Evolutionary conservation across 2,888 invertebrate species (phyloP).

Genomic region (Deilephila elpenor): DNA sequence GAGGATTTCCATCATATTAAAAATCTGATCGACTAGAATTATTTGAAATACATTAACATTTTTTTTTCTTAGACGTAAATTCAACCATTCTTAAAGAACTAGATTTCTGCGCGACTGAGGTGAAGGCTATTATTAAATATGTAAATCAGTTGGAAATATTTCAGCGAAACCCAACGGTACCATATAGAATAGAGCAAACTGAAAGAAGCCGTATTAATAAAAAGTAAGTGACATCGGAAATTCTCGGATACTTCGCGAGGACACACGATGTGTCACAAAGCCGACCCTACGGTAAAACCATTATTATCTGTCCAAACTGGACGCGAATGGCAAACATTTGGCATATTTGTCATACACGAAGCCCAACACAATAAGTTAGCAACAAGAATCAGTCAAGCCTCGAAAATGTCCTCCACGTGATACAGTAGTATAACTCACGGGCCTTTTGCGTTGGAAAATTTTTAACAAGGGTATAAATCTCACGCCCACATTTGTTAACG

Average conservation of each 20-base stretch:
- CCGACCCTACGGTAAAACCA: not conserved
- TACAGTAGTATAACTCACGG: constrained; percentile 37
- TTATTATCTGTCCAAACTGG: constrained; percentile 16
- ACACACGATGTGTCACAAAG: not conserved
- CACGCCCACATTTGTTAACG: constrained; percentile 37
- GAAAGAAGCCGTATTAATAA: constrained; percentile 21
- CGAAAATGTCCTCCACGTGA: constrained; percentile 42
- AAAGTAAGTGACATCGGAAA: constrained; percentile 12
- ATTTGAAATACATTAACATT: not conserved
- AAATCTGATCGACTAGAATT: not conserved
- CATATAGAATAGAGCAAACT: not conserved
- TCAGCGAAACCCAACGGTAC: not conserved
- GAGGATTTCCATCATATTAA: not conserved
- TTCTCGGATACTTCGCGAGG: not conserved
- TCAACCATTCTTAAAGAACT: not conserved
- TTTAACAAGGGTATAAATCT: constrained; percentile 49
- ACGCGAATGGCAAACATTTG: constrained; percentile 26
- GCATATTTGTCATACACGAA: constrained; percentile 40
- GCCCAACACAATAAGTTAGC: constrained; percentile 46
- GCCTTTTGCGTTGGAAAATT: constrained; percentile 40
- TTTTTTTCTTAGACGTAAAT: not conserved
- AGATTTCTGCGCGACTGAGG: constrained; percentile 9
- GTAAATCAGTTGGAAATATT: constrained; percentile 18
- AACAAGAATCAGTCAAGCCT: constrained; percentile 54
- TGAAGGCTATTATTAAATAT: constrained; percentile 18